A percentile compares a stretch with the other conserved stretches of the same genome.
These are phyloP conservation scores for Mola mola DNA, from an alignment of 2,113 vertebrate genomes.

Conservation along the genomic window DNA sequence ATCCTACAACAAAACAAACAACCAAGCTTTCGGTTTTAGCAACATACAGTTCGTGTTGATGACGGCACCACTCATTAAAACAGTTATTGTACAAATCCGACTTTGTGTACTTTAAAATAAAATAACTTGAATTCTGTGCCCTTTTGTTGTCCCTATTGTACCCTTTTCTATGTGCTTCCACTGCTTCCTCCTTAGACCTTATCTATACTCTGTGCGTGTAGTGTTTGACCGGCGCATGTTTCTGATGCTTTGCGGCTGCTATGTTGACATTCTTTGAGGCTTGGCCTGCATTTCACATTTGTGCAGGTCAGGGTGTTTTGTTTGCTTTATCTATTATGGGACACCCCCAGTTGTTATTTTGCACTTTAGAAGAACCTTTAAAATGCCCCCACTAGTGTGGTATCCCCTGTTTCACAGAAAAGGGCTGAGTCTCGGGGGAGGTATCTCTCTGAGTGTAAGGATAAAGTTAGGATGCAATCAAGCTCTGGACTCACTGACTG, in stretches of 20 bases:
- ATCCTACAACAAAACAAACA: conserved; percentile 64
- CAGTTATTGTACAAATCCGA: neutral
- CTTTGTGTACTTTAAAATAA: conserved; percentile 7
- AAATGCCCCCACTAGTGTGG: conserved; percentile 50
- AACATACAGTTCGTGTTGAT: conserved; percentile 20
- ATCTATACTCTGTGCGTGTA: conserved; percentile 45
- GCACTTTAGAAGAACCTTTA: conserved; percentile 69
- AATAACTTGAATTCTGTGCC: conserved; percentile 5
- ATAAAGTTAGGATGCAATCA: conserved; percentile 34
- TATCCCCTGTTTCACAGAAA: conserved; percentile 52
- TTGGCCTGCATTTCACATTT: conserved; percentile 73
- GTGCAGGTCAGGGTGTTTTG: conserved; percentile 68
- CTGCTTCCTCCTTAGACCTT: conserved; percentile 48
- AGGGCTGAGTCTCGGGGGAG: conserved; percentile 46
- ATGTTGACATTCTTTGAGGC: conserved; percentile 77
- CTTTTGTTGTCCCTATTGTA: conserved; percentile 33
- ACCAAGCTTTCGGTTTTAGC: conserved; percentile 32
- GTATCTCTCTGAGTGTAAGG: conserved; percentile 20
- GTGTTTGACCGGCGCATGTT: conserved; percentile 45
- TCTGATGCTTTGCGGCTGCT: conserved; percentile 63
- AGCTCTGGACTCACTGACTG: conserved; percentile 19
- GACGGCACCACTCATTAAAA: conserved; percentile 7
- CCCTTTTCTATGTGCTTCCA: conserved; percentile 48
- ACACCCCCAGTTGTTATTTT: conserved; percentile 79
- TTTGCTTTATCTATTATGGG: conserved; percentile 75